Percentiles rank a stretch among this genome's conserved stretches.
Evolutionary conservation across 2,888 invertebrate genomes (phyloP).

Genomic region (Caenorhabditis doughertyi): DNA sequence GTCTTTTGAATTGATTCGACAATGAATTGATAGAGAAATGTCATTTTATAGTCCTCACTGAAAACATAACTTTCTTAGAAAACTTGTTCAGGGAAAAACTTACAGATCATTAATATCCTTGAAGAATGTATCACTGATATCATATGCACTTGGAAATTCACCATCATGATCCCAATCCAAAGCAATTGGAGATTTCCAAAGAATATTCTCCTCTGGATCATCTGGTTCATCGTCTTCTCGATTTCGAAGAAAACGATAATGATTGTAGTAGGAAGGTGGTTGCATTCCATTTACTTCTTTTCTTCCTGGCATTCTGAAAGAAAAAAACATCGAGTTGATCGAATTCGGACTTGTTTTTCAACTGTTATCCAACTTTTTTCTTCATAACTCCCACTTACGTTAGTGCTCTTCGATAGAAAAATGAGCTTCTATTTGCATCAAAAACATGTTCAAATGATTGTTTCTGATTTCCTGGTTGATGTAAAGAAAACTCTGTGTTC

Average conservation of each 20-base stretch:
- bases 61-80: background rate
- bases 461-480: conserved; percentile 28
- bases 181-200: background rate
- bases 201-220: background rate
- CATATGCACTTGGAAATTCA: background rate
- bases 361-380: too few species aligned
- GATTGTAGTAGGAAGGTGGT: background rate
- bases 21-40: conserved; percentile 22
- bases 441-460: conserved; percentile 21
- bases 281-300: background rate
- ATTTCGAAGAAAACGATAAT: conserved; percentile 15
- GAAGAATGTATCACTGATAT: background rate
- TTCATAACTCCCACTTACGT: conserved; percentile 35
- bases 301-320: conserved; percentile 11
- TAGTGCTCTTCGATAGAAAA: conserved; percentile 14
- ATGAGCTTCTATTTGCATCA: background rate
- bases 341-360: too few species aligned
- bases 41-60: conserved; percentile 7
- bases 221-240: conserved; percentile 20
- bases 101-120: conserved; percentile 3
- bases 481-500: conserved; percentile 7
- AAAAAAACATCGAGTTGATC: background rate
- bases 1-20: background rate
- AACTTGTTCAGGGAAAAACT: background rate
- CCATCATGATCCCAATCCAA: background rate